Conservation (phyloP, 2,888 invertebrate genomes). For the Melipona bicolor region DNA sequence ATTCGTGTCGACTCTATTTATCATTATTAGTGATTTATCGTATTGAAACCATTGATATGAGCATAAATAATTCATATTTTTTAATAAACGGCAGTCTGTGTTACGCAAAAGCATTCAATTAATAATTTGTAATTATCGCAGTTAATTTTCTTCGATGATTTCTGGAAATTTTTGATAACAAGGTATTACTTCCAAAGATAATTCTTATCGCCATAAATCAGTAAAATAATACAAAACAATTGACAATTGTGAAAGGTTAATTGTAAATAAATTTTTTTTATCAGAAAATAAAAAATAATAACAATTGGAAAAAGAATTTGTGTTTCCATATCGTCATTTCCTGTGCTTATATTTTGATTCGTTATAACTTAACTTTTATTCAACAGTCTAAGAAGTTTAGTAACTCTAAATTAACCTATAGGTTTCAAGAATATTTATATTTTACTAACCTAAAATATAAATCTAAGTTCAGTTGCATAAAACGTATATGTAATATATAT, state of each 20-base stretch:
- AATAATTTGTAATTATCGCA: neutral
- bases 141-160: neutral
- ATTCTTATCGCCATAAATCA: neutral
- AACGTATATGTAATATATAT: too few relatives aligned
- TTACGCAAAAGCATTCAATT: neutral
- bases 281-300: too few relatives aligned
- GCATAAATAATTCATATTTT: neutral
- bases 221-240: neutral
- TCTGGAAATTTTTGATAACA: neutral
- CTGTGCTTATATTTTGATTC: neutral
- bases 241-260: neutral
- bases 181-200: neutral
- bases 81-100: neutral
- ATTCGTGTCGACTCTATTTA: neutral
- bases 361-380: neutral
- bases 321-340: too few relatives aligned
- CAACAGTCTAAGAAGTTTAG: too few relatives aligned
- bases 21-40: neutral
- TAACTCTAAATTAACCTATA: too few relatives aligned
- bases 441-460: too few relatives aligned
- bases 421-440: too few relatives aligned
- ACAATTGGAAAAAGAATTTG: too few relatives aligned
- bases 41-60: neutral
- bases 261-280: too few relatives aligned
- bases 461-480: too few relatives aligned